A percentile compares a stretch with the other conserved stretches of the same genome.
phyloP scores from a whole-genome alignment of 2,888 invertebrate genomes.

The Stenchaetothrips biformis region DNA sequence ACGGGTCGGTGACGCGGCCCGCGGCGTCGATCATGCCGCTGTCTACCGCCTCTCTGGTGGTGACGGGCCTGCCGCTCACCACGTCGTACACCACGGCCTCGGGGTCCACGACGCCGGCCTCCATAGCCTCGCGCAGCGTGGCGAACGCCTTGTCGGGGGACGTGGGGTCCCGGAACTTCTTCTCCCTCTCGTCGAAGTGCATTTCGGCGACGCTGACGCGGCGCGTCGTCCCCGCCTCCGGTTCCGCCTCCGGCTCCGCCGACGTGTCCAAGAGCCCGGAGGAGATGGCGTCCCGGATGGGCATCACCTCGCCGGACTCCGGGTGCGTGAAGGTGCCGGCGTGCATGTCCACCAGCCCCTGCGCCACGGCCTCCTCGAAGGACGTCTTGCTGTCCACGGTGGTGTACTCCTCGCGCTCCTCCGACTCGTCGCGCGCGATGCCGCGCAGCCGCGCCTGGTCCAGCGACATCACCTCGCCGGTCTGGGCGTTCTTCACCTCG shows the following conservation, averaged over 20 bases:
- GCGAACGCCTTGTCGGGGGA: conserved; percentile 56
- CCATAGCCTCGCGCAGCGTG: conserved; percentile 68
- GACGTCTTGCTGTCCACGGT: conserved; percentile 61
- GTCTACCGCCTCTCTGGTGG: conserved; percentile 67
- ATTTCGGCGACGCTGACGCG: conserved; percentile 39
- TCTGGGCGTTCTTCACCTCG: conserved; percentile 65
- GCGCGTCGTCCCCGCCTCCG: conserved; percentile 25
- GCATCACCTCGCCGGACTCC: conserved; percentile 59
- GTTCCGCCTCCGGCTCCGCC: conserved; percentile 33
- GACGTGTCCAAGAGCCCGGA: conserved; percentile 59
- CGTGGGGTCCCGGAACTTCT: conserved; percentile 64
- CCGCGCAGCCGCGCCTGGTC: conserved; percentile 70
- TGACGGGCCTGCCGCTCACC: conserved; percentile 62
- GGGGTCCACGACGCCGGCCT: conserved; percentile 65
- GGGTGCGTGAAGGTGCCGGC: conserved; percentile 66
- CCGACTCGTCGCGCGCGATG: conserved; percentile 66
- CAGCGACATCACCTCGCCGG: conserved; percentile 68
- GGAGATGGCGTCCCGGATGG: conserved; percentile 64
- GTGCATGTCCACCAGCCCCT: conserved; percentile 61
- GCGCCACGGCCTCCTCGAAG: conserved; percentile 60
- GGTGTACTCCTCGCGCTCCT: conserved; percentile 61
- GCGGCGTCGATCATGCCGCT: conserved; percentile 71
- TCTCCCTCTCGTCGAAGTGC: conserved; percentile 56
- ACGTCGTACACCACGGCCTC: conserved; percentile 70
- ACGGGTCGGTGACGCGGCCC: conserved; percentile 63